Evolutionary conservation across 2,113 vertebrate species (phyloP).

Genomic region (Myodes glareolus): DNA sequence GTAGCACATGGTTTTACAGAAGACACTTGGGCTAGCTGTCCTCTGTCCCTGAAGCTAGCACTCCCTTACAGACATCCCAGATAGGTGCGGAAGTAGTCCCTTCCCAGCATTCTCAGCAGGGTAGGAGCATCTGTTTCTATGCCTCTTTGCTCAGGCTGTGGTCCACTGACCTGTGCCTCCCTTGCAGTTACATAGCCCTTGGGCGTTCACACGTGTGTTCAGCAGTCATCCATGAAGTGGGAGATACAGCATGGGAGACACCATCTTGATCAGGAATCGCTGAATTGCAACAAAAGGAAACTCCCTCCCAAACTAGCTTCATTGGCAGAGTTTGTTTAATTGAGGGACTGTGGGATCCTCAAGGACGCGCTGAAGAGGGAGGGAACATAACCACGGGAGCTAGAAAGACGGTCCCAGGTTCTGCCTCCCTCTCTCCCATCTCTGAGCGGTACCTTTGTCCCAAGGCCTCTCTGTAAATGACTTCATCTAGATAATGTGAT

Average conservation of each 20-base stretch:
- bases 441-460: neutral
- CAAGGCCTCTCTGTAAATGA: neutral
- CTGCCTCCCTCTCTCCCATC: neutral
- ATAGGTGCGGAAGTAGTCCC: neutral
- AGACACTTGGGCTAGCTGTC: neutral
- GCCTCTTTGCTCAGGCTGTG: neutral
- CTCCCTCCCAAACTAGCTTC: neutral
- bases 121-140: neutral
- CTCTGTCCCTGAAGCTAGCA: neutral
- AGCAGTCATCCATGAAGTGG: neutral
- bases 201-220: neutral
- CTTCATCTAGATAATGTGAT: neutral
- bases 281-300: neutral
- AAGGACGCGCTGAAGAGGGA: neutral
- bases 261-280: neutral
- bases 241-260: neutral
- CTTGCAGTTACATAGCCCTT: fast-evolving
- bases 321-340: neutral
- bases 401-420: neutral
- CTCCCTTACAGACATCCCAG: neutral
- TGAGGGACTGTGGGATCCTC: neutral
- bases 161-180: neutral
- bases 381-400: neutral
- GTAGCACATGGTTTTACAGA: neutral
- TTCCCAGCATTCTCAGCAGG: neutral